Conservation (phyloP, 64 coral and sea anemone genomes). For the Montipora foliosa region DNA sequence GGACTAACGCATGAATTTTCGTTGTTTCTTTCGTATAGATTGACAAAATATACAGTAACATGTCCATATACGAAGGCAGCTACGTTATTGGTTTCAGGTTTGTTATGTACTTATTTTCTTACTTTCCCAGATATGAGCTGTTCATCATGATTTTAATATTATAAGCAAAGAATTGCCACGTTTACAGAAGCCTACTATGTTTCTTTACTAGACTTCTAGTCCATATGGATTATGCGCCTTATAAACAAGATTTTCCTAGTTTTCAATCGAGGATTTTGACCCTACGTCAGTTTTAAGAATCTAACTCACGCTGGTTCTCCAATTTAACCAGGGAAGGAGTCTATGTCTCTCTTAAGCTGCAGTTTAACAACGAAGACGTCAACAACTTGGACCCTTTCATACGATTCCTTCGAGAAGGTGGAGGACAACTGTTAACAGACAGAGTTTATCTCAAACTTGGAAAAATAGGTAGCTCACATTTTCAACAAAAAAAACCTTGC, state of each 20-base stretch:
- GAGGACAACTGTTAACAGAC: conserved; percentile 39
- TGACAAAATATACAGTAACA: conserved; percentile 16
- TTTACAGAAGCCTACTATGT: too few species aligned
- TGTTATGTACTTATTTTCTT: background rate
- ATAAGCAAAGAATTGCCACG: too few species aligned
- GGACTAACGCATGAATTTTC: background rate
- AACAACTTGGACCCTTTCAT: conserved; percentile 41
- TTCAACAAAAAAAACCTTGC: too few species aligned
- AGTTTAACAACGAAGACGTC: conserved; percentile 26
- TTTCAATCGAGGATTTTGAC: too few species aligned
- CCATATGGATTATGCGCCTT: too few species aligned
- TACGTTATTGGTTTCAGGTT: conserved; percentile 33
- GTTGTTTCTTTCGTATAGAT: background rate
- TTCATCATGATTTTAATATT: too few species aligned
- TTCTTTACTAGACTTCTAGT: too few species aligned
- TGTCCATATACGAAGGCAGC: conserved; percentile 30
- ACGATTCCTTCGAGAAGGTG: conserved; percentile 48
- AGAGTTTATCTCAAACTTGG: conserved; percentile 69
- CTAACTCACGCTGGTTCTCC: background rate
- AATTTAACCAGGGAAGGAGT: conserved; percentile 42
- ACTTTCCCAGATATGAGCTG: background rate
- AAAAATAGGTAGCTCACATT: conserved; percentile 35
- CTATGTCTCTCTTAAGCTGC: conserved; percentile 52
- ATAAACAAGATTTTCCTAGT: too few species aligned
- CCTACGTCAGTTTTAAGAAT: too few species aligned